phyloP scores from a whole-genome alignment of 2,113 vertebrate genomes.

The human region DNA sequence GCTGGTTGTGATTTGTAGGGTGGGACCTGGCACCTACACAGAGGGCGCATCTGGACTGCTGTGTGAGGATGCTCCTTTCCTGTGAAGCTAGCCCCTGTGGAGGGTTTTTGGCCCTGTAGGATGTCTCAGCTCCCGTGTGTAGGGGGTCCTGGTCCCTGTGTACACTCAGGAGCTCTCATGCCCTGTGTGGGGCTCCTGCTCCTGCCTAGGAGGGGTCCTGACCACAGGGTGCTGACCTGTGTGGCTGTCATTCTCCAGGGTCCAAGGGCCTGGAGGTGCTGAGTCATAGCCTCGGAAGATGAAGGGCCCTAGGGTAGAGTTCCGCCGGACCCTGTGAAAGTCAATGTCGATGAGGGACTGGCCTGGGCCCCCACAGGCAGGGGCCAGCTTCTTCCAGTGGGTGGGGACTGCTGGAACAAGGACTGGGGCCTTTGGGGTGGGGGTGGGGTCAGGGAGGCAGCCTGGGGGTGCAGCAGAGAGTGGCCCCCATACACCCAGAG shows the following conservation, averaged over 20 bases:
- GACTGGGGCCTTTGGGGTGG: neutral
- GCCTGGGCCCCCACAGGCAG: slow-evolving; percentile 62
- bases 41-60: neutral
- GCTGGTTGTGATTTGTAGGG: neutral
- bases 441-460: neutral
- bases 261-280: slow-evolving; percentile 85
- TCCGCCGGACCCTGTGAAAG: slow-evolving; percentile 72
- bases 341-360: slow-evolving; percentile 91
- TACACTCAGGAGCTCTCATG: neutral
- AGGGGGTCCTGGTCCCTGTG: neutral
- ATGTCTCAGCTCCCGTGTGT: neutral
- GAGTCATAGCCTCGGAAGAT: slow-evolving; percentile 87
- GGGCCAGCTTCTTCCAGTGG: slow-evolving; percentile 81
- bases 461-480: neutral
- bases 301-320: slow-evolving; percentile 81
- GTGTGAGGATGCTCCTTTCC: neutral
- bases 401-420: slow-evolving; percentile 75
- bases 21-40: neutral
- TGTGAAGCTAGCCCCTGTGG: too few relatives aligned
- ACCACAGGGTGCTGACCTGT: slow-evolving; percentile 70
- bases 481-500: neutral
- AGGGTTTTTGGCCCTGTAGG: neutral
- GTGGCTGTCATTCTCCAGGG: slow-evolving; percentile 88
- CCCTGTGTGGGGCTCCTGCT: neutral
- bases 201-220: neutral